These are phyloP conservation scores for Tiliacea citrago DNA, from an alignment of 2,888 invertebrate genomes.

Conservation along the genomic window DNA sequence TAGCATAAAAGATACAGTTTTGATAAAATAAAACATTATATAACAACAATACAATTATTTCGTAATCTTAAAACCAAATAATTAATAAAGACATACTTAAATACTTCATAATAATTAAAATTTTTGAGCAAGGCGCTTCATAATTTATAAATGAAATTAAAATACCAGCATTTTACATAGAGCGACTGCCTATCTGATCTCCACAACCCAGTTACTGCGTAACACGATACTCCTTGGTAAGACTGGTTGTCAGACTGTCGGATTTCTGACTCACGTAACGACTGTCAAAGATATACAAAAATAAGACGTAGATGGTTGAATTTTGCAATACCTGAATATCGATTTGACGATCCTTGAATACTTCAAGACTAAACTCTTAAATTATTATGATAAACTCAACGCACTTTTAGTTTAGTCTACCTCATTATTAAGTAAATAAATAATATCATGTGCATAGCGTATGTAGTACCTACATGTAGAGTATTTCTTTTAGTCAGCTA, in stretches of 20 bases:
- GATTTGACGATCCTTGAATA: neutral
- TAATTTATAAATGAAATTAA: too few relatives aligned
- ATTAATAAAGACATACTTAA: too few relatives aligned
- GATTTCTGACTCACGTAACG: too few relatives aligned
- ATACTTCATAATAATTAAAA: too few relatives aligned
- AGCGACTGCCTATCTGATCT: neutral
- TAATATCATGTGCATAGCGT: neutral
- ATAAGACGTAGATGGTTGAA: neutral
- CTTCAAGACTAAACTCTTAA: neutral
- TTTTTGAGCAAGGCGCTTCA: too few relatives aligned
- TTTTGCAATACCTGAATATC: neutral
- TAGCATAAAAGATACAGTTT: too few relatives aligned
- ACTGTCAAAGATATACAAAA: too few relatives aligned
- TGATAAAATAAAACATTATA: too few relatives aligned
- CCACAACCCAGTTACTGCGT: neutral
- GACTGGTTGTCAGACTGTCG: neutral
- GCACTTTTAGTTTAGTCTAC: conserved; percentile 43
- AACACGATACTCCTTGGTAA: neutral
- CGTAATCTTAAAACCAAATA: too few relatives aligned
- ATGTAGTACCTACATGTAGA: neutral
- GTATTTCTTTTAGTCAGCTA: conserved; percentile 29
- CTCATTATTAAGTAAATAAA: conserved; percentile 16
- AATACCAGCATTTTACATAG: neutral
- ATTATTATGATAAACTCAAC: conserved; percentile 36
- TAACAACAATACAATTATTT: too few relatives aligned